Evolutionary conservation across 2,113 vertebrate genomes (phyloP), one percentile per base, ranked within the genome.

Genomic region (Eolophus roseicapilla): DNA sequence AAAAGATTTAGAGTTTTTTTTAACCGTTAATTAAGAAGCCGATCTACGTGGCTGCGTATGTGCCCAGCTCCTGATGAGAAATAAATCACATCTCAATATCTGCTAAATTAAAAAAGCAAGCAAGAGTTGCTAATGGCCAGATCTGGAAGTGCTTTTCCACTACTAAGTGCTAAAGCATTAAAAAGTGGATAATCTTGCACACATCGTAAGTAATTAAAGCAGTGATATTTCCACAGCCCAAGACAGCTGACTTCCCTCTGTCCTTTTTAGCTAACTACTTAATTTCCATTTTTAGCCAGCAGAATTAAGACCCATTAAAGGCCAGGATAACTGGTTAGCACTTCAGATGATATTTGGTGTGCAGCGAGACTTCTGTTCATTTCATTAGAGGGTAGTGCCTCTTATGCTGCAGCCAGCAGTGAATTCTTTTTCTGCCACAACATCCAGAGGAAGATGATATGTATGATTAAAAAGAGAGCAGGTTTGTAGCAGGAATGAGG

Each of bases 201-300:
- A 39, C 50, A 39, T 63, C 44, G 4, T 65, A 77, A 90, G 55
- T 44, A 69, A 85, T 68, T 37, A 52, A 33, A 59, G n/a, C 47
- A 25, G 37, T 60, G 57, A 86, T 37, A 65, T 75, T 53, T 82
- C 67, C 82, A 63, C 47, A 24, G 10, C 53, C 13, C 23, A 49
- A 92, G 64, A 53, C 15, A 78, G 31, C 64, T 73, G 23, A 50
- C 31, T 77, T 82, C 3, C n/a, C 65, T 11, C 13, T 63, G 31
- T 81, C 37, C 41, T 90, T 94, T 96, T 91, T 80, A 92, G 84
- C 70, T 91, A 35, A 33, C 20, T 93, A 93, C 95, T 88, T 68
- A 60, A 87, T 95, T 95, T 95, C 91, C 67, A 68, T 41, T 88
- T 94, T 92, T 84, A 93, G 73, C 43, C 18, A 57, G n/a, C 18